Evolutionary conservation across 2,888 invertebrate species (phyloP), one percentile per base, ranked within the genome.

Genomic region (Oxystoma pomonae): DNA sequence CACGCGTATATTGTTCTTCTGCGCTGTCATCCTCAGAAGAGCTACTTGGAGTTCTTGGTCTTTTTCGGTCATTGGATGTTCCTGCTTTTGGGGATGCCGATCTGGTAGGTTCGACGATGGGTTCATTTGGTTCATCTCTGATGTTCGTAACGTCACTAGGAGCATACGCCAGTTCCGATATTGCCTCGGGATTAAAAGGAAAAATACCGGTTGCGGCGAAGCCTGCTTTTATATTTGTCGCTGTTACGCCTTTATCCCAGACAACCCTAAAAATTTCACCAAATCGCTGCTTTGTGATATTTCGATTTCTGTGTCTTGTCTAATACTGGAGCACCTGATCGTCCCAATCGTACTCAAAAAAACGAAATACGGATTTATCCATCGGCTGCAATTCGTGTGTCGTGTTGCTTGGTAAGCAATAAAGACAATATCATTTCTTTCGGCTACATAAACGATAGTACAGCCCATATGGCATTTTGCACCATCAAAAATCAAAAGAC

Each of bases 281-380:
- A 59, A 59, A 59, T 71, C 71, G 20, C 68, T 62, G 63, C 70
- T 62, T 49, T 63, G 67, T 74, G 16, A 73, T 66, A 60, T 56
- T 64, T 56, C 72, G 64, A 59, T 72, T 71, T 35, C 69, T 62
- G 65, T 73, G 63, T 22, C 70, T 65, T 22, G 68, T 64, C 72
- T 72, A 74, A 65, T 72, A 74, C 55, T 64, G 65, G 7, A 74
- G 62, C 1, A 75, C 70, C 69, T 75, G 73, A 59, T 75, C 70
- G 64, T 77, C 75, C 76, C 76, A 77, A 65, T 72, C 70, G 62
- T 71, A 64, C 65, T 76, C 75, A 68, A 73, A 76, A n/a, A 72
- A 67, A 20, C 71, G 62, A 68, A 75, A 75, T 5, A 74, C 72
- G 5, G 71, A 63, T 66, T 75, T 75, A 66, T 74, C 75, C 69